These are phyloP conservation scores for Ctenicera cuprea DNA, from an alignment of 2,888 invertebrate genomes.

Conservation along the genomic window DNA sequence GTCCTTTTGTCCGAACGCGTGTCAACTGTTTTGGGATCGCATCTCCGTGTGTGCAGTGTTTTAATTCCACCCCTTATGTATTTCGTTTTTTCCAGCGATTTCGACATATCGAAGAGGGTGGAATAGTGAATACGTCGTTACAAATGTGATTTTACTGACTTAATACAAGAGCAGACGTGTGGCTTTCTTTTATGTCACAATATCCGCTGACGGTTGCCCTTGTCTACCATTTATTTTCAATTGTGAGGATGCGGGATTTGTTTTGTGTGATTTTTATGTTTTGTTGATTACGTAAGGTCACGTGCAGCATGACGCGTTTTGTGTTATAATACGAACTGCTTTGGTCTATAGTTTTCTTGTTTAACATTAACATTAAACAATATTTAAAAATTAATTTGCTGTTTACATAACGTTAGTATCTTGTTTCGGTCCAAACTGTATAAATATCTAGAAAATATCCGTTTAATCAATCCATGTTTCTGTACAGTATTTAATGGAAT, in stretches of 20 bases:
- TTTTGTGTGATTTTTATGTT: slow-evolving; percentile 38
- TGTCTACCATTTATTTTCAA: slow-evolving; percentile 47
- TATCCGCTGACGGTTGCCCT: slow-evolving; percentile 39
- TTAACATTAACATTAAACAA: too few species aligned
- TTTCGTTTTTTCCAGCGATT: slow-evolving; percentile 28
- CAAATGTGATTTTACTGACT: slow-evolving; percentile 50
- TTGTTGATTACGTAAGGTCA: slow-evolving; percentile 30
- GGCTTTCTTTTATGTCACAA: slow-evolving; percentile 46
- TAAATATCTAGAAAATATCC: too few species aligned
- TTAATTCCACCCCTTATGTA: slow-evolving; percentile 42
- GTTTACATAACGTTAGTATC: too few species aligned
- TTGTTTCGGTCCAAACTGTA: too few species aligned
- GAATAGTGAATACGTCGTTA: slow-evolving; percentile 30
- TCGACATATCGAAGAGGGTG: slow-evolving; percentile 24
- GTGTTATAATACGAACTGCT: neutral
- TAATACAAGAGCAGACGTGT: slow-evolving; percentile 46
- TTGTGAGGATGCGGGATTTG: slow-evolving; percentile 49
- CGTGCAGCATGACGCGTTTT: slow-evolving; percentile 17
- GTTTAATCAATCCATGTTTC: too few species aligned
- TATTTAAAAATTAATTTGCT: too few species aligned
- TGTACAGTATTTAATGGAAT: too few species aligned
- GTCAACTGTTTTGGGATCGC: slow-evolving; percentile 48
- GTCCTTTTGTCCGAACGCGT: slow-evolving; percentile 43
- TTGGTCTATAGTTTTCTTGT: too few species aligned
- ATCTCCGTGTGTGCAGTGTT: slow-evolving; percentile 40